These are phyloP conservation scores for Trachelus tabidus DNA, from an alignment of 2,888 invertebrate genomes.

Conservation along the genomic window DNA sequence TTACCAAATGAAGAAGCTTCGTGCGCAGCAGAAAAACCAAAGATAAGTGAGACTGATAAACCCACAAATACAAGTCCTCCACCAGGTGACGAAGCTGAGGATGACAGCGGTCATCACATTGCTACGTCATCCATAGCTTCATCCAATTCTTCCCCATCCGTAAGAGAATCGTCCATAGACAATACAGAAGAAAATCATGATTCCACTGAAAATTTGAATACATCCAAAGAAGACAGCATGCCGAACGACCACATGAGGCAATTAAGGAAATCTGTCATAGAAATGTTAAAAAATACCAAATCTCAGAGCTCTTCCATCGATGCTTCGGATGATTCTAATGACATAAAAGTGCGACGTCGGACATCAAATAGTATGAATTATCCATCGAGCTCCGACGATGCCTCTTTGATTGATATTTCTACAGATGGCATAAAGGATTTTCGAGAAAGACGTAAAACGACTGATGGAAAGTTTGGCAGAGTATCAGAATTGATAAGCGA, in stretches of 20 bases:
- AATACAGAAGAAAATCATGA: conserved; percentile 1
- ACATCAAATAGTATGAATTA: neutral
- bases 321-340: neutral
- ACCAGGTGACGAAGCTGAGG: conserved; percentile 33
- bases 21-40: conserved; percentile 1
- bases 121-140: neutral
- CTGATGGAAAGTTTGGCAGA: conserved; percentile 38
- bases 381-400: neutral
- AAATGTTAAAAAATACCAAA: conserved; percentile 8
- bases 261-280: conserved; percentile 11
- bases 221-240: neutral
- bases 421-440: neutral
- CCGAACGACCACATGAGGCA: neutral
- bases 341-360: neutral
- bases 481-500: conserved; percentile 52
- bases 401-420: neutral
- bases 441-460: conserved; percentile 20
- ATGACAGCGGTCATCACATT: neutral
- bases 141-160: neutral
- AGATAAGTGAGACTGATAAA: conserved; percentile 11
- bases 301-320: neutral
- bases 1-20: conserved; percentile 20
- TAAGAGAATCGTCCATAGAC: neutral
- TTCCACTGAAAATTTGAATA: neutral
- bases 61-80: conserved; percentile 22